phyloP scores from a whole-genome alignment of 2,797 vertebrate genomes.

The Diplodus sargus region DNA sequence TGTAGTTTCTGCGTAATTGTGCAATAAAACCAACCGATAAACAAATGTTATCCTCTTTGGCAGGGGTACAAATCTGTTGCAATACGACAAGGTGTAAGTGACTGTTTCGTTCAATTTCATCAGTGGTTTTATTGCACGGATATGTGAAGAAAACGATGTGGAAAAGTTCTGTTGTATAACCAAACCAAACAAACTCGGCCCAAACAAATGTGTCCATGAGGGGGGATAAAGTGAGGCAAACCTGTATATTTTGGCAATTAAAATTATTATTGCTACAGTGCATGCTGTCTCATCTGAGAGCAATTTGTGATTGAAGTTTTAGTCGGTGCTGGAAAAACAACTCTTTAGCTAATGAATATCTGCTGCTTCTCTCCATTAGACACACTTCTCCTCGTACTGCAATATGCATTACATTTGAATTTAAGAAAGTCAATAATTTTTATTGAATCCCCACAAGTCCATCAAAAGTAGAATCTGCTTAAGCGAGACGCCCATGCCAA shows the following conservation, averaged over 20 bases:
- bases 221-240: constrained; percentile 31
- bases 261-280: constrained; percentile 47
- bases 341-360: constrained; percentile 56
- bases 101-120: constrained; percentile 10
- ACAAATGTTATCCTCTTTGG: neutral
- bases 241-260: constrained; percentile 45
- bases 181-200: constrained; percentile 27
- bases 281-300: constrained; percentile 48
- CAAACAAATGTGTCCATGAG: constrained; percentile 27
- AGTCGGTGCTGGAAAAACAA: constrained; percentile 45
- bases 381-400: constrained; percentile 43
- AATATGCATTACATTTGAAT: constrained; percentile 59
- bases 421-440: constrained; percentile 61
- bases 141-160: neutral
- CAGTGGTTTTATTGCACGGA: neutral
- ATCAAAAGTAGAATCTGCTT: constrained; percentile 64
- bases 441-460: constrained; percentile 62
- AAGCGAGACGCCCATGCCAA: constrained; percentile 51
- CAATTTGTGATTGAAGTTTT: constrained; percentile 54
- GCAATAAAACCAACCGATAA: too few relatives aligned
- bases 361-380: constrained; percentile 53
- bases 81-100: constrained; percentile 18
- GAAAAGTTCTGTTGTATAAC: constrained; percentile 27
- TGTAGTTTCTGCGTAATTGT: too few relatives aligned
- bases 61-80: neutral